Conservation (phyloP, 2,113 vertebrate genomes). For the Puntigrus tetrazona region DNA sequence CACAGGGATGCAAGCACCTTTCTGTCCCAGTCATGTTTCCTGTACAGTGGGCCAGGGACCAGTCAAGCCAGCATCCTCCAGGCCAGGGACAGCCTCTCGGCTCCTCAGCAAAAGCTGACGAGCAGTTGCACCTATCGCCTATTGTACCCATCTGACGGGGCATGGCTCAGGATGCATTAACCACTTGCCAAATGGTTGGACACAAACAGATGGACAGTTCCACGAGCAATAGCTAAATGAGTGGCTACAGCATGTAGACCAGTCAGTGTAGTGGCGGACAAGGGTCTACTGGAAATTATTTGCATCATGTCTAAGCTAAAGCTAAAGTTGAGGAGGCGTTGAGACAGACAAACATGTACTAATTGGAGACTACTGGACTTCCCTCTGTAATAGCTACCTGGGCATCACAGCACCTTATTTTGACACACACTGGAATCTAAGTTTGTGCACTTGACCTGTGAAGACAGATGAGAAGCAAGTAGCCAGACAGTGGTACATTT, state of each 20-base stretch:
- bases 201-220: not conserved
- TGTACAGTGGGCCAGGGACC: too few species aligned
- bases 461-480: conserved; percentile 23
- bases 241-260: conserved; percentile 44
- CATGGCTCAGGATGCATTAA: too few species aligned
- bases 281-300: conserved; percentile 45
- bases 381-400: conserved; percentile 35
- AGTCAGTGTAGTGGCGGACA: conserved; percentile 39
- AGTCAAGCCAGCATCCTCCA: too few species aligned
- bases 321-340: conserved; percentile 15
- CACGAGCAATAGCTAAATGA: conserved; percentile 28
- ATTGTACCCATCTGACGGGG: too few species aligned
- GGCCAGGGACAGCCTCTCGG: too few species aligned
- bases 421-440: not conserved
- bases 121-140: too few species aligned
- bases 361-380: conserved; percentile 17
- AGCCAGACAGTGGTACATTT: not conserved
- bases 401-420: conserved; percentile 34
- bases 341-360: conserved; percentile 17
- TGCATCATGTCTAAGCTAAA: conserved; percentile 25
- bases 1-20: too few species aligned
- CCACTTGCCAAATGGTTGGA: too few species aligned
- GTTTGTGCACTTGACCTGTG: conserved; percentile 9
- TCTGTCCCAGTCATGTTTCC: too few species aligned
- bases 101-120: too few species aligned